Evolutionary conservation across 1,140 invertebrate species (phyloP).

Genomic region (Ceratosolen solmsi): DNA sequence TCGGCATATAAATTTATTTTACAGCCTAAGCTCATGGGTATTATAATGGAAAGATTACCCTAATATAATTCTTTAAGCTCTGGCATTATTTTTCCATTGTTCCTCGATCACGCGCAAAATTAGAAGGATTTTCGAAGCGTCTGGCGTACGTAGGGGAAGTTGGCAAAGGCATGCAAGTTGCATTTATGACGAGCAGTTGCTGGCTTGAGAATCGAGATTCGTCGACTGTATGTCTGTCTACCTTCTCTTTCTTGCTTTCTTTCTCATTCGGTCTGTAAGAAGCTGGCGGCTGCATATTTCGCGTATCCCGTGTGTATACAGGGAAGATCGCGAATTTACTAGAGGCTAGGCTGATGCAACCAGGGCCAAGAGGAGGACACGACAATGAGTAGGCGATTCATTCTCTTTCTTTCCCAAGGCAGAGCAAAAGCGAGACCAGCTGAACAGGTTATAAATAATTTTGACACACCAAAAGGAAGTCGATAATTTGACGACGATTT

Average conservation of each 20-base stretch:
- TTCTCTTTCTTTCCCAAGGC: neutral
- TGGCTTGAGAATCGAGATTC: constrained; percentile 8
- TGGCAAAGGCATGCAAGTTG: neutral
- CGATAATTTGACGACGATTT: constrained; percentile 40
- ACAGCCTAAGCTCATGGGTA: neutral
- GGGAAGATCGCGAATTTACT: neutral
- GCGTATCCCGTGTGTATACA: neutral
- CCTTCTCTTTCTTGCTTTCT: constrained; percentile 1
- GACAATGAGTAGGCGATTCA: neutral
- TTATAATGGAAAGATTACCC: neutral
- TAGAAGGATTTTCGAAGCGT: constrained; percentile 25
- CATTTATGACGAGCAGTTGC: constrained; percentile 30
- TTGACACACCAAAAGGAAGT: neutral
- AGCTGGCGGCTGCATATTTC: constrained; percentile 14
- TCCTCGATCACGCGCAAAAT: constrained; percentile 29
- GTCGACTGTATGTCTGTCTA: neutral
- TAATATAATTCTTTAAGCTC: neutral
- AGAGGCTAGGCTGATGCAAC: neutral
- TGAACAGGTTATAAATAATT: constrained; percentile 43
- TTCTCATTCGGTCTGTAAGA: constrained; percentile 5
- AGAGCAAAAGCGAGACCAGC: neutral
- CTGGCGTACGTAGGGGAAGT: constrained; percentile 8
- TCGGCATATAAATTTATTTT: neutral
- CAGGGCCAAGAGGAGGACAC: neutral
- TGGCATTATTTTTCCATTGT: neutral